Percentiles rank a stretch among this genome's conserved stretches.
These are phyloP conservation scores for Galagoides demidoff DNA, from an alignment of 2,797 vertebrate species.

Conservation along the genomic window DNA sequence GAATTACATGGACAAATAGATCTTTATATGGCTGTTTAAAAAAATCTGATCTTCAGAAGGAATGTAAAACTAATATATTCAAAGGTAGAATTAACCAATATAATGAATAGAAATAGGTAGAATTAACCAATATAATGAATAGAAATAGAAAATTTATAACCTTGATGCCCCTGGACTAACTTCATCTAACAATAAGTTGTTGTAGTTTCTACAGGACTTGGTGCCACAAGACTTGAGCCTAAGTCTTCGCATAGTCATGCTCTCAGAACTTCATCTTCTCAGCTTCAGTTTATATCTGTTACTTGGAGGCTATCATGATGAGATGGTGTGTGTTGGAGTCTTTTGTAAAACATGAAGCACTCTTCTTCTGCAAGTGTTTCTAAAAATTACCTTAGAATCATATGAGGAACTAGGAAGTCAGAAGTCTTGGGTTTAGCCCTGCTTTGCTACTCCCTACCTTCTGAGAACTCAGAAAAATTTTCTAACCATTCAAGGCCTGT, in stretches of 20 bases:
- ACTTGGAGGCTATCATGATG: neutral
- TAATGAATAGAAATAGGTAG: neutral
- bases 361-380: neutral
- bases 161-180: neutral
- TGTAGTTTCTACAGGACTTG: neutral
- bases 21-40: neutral
- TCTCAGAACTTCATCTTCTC: neutral
- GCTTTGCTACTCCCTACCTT: neutral
- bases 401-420: neutral
- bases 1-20: neutral
- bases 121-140: neutral
- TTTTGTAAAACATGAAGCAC: neutral
- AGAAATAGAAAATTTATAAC: neutral
- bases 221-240: neutral
- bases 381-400: constrained; percentile 19
- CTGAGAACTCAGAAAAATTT: neutral
- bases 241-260: neutral
- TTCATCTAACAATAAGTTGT: neutral
- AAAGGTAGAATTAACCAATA: neutral
- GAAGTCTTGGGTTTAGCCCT: neutral
- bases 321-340: neutral
- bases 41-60: neutral
- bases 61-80: neutral
- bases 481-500: neutral
- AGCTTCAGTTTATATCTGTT: neutral